Percentiles rank a stretch among this genome's conserved stretches.
phyloP scores from a whole-genome alignment of 37 sponge, comb jelly and placozoan species.

The Ianthella basta region DNA sequence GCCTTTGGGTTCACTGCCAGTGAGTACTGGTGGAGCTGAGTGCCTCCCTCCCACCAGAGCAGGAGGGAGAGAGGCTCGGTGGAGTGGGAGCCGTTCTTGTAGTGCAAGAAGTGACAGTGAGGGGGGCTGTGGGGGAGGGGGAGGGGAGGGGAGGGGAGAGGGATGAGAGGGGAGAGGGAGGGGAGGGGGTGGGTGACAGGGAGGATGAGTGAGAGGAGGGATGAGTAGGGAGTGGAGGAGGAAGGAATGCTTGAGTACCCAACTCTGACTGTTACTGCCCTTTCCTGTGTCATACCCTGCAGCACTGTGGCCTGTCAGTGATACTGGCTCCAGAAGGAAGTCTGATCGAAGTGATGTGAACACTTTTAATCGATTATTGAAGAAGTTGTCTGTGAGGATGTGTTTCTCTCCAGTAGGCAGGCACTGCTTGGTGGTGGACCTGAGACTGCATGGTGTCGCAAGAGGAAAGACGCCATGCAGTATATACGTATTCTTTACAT shows the following conservation, averaged over 20 bases:
- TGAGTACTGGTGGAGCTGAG: conserved; percentile 46
- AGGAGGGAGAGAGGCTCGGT: conserved; percentile 38
- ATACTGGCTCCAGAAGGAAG: conserved; percentile 23
- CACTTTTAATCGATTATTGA: conserved; percentile 45
- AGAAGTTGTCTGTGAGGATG: conserved; percentile 35
- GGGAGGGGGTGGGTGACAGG: too few relatives aligned
- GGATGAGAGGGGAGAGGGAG: too few relatives aligned
- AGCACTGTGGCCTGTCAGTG: neutral
- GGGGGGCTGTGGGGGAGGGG: conserved; percentile 12
- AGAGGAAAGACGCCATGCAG: too few relatives aligned
- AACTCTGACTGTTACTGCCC: too few relatives aligned
- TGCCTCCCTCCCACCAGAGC: conserved; percentile 53
- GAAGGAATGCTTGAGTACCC: too few relatives aligned
- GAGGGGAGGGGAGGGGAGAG: too few relatives aligned
- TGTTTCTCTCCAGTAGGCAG: conserved; percentile 51
- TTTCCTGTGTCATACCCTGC: neutral
- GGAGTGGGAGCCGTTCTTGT: conserved; percentile 14
- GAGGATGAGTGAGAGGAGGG: too few relatives aligned
- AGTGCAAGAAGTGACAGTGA: conserved; percentile 55
- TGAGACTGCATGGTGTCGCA: conserved; percentile 19
- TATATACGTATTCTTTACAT: too few relatives aligned
- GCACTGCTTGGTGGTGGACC: neutral
- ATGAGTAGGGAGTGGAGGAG: too few relatives aligned
- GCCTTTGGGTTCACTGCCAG: conserved; percentile 30
- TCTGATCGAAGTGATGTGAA: conserved; percentile 27